A percentile compares a stretch with the other conserved stretches of the same genome.
Conservation (phyloP, 2,888 invertebrate species). For the Tetanocera ferruginea region DNA sequence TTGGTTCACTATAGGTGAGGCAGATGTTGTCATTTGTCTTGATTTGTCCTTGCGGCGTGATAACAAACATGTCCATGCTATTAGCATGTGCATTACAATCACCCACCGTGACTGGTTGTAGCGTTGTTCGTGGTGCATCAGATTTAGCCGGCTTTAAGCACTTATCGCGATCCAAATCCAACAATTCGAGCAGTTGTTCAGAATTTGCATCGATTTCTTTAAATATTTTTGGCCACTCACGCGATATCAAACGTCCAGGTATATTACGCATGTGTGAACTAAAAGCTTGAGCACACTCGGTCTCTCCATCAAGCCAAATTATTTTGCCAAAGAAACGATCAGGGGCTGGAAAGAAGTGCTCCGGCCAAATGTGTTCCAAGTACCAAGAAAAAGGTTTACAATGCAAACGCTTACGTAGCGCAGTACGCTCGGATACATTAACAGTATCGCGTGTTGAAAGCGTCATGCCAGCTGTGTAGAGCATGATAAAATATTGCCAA, state of each 20-base stretch:
- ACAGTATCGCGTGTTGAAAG: constrained; percentile 54
- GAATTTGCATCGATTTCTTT: constrained; percentile 57
- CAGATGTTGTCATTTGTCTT: constrained; percentile 93
- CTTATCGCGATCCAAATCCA: constrained; percentile 62
- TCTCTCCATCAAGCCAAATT: constrained; percentile 64
- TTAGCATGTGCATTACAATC: constrained; percentile 63
- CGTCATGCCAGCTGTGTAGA: constrained; percentile 80
- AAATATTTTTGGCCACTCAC: constrained; percentile 61
- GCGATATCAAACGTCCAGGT: constrained; percentile 59
- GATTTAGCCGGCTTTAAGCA: constrained; percentile 62
- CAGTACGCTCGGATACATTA: constrained; percentile 75
- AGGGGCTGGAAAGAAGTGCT: constrained; percentile 92
- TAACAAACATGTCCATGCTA: constrained; percentile 78
- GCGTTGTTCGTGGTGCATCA: constrained; percentile 54
- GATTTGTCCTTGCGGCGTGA: constrained; percentile 76
- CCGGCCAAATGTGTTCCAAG: constrained; percentile 93
- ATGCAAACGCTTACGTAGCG: constrained; percentile 78
- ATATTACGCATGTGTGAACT: constrained; percentile 61
- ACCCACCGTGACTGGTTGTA: constrained; percentile 61
- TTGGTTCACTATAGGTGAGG: constrained; percentile 76
- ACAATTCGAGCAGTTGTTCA: constrained; percentile 55
- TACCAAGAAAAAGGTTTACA: constrained; percentile 96
- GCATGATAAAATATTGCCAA: constrained; percentile 93
- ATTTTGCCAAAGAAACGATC: constrained; percentile 93
- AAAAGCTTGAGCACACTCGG: constrained; percentile 60